Evolutionary conservation across 2,888 invertebrate genomes (phyloP), one percentile per base, ranked within the genome.

Genomic region (Stenurella melanura): DNA sequence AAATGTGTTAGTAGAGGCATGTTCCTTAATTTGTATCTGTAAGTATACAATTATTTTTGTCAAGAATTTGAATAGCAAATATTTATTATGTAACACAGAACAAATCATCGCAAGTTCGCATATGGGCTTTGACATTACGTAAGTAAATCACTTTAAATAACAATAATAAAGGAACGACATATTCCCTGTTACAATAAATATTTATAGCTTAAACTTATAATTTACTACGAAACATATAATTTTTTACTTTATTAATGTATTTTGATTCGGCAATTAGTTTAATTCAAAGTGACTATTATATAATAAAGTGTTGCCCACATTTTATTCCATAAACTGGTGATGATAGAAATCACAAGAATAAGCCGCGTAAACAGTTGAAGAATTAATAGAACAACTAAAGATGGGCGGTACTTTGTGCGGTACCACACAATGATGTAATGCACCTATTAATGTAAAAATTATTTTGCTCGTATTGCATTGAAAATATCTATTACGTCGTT

Each of bases 341-440:
- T 21, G 42, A 42, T 21, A 19, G 38, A 18, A 42, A 64, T 38
- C 38, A 50, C 64, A 42, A 64, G 50, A 19, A 42, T 42, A 18
- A 64, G 64, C 64, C 42, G 64, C 64, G 15, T 21, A n/a, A 42
- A 42, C 18, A 17, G 15, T 50, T 50, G 64, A 64, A 15, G 64
- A 64, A 64, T 64, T 64, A 63, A 63, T 63, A 17, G 9, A 63
- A 18, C 63, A 30, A 15, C 7, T 11, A 34, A n/a, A 17, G 38
- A 64, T 64, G 64, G 64, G 64, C 64, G 64, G 10, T n/a, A 30
- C 30, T 61, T 26, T 34, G 61, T 63, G 61, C 34, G 61, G 64
- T 42, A 42, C 19, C 19, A 19, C n/a, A n/a, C n/a, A 15, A 42
- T 64, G 64, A 64, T 26, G 64, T 64, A 64, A 64, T 61, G 61